Evolutionary conservation across 2,113 vertebrate species (phyloP).

Genomic region (Gymnarchus niloticus): DNA sequence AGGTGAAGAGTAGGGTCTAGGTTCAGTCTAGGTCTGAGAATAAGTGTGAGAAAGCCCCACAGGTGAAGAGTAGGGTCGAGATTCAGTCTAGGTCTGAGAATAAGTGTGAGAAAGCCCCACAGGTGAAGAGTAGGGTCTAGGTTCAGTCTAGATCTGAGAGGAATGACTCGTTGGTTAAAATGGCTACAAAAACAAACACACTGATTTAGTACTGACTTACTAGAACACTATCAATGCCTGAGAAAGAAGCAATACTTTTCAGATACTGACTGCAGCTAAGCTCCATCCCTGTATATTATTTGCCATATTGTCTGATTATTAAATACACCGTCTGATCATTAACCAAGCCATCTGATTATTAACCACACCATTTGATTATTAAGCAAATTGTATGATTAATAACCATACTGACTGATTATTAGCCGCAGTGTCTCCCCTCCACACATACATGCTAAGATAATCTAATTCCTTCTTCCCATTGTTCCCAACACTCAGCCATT

Average conservation of each 20-base stretch:
- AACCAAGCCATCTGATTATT: constrained; percentile 7
- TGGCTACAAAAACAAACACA: neutral
- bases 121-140: neutral
- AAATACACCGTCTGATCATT: constrained; percentile 37
- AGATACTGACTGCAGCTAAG: no score
- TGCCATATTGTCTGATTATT: no score
- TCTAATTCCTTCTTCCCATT: neutral
- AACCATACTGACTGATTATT: constrained; percentile 38
- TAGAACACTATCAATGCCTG: neutral
- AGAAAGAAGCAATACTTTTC: neutral
- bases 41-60: no score
- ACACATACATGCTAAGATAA: constrained; percentile 23
- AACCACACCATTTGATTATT: constrained; percentile 38
- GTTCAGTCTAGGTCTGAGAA: no score
- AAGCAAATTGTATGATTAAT: constrained; percentile 14
- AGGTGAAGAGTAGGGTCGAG: no score
- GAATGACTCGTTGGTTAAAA: neutral
- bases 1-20: no score
- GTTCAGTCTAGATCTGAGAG: neutral
- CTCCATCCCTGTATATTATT: no score
- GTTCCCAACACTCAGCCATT: neutral
- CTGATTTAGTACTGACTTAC: neutral
- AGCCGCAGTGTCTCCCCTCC: constrained; percentile 30
- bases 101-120: no score
- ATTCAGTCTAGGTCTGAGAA: neutral